These are phyloP conservation scores for Geotrupes spiniger DNA, from an alignment of 2,888 invertebrate species.

Conservation along the genomic window DNA sequence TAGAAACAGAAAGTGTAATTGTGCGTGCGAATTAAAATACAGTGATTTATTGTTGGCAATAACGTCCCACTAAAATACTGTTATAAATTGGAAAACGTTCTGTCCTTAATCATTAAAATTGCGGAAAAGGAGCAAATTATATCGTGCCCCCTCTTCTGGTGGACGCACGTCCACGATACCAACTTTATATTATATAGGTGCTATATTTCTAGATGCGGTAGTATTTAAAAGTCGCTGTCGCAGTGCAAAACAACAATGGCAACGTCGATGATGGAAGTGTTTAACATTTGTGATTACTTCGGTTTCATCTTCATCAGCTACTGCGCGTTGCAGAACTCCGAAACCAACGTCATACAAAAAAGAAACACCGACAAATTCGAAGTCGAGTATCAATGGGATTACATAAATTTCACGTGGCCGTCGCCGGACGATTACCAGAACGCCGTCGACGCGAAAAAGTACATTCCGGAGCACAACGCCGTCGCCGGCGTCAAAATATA, in stretches of 20 bases:
- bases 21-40: too few relatives aligned
- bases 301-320: constrained; percentile 33
- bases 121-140: too few relatives aligned
- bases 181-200: constrained; percentile 15
- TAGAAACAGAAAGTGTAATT: too few relatives aligned
- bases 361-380: constrained; percentile 51
- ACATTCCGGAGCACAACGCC: constrained; percentile 60
- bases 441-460: constrained; percentile 41
- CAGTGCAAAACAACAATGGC: background rate
- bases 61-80: too few relatives aligned
- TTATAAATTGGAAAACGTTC: too few relatives aligned
- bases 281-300: constrained; percentile 31
- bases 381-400: constrained; percentile 69
- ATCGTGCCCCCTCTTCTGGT: constrained; percentile 10
- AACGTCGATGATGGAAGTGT: constrained; percentile 14
- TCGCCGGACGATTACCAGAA: constrained; percentile 55
- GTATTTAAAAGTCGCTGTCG: constrained; percentile 9
- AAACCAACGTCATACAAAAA: constrained; percentile 18
- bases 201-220: constrained; percentile 8
- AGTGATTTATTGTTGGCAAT: too few relatives aligned
- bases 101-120: too few relatives aligned
- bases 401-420: constrained; percentile 66
- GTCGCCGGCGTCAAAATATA: constrained; percentile 68
- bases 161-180: constrained; percentile 3
- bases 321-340: constrained; percentile 26